Percentiles rank a stretch among this genome's conserved stretches.
Evolutionary conservation across 2,113 vertebrate genomes (phyloP).

Genomic region (Morone chrysops): DNA sequence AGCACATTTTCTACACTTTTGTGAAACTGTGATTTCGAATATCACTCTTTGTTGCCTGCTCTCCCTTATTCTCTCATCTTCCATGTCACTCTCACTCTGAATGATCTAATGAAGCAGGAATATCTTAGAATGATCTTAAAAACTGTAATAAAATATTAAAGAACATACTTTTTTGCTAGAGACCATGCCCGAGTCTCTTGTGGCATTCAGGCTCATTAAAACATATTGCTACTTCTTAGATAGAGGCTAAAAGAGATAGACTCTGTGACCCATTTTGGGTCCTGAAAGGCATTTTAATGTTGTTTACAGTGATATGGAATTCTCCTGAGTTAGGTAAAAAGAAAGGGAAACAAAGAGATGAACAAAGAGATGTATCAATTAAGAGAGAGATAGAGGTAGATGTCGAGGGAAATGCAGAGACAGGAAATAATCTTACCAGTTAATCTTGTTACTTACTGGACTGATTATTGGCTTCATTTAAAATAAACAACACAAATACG

Average conservation of each 20-base stretch:
- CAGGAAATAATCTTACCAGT: not conserved
- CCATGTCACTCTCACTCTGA: constrained; percentile 36
- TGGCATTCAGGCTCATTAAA: constrained; percentile 74
- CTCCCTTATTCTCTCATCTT: constrained; percentile 30
- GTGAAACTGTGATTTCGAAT: constrained; percentile 15
- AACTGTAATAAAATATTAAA: constrained; percentile 71
- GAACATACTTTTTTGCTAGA: constrained; percentile 37
- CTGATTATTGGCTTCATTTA: constrained; percentile 15
- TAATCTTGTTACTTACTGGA: constrained; percentile 11
- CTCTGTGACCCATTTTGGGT: constrained; percentile 58
- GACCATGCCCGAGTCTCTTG: constrained; percentile 46
- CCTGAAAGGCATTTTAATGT: constrained; percentile 55
- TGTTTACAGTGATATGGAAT: constrained; percentile 54
- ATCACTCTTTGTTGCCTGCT: constrained; percentile 8
- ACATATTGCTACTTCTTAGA: constrained; percentile 55
- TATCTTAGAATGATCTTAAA: constrained; percentile 66
- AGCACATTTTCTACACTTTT: constrained; percentile 19
- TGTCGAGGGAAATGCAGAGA: not conserved
- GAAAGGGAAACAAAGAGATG: constrained; percentile 15
- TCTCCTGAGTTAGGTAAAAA: constrained; percentile 6
- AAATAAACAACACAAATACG: constrained; percentile 22
- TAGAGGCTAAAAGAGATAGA: constrained; percentile 37
- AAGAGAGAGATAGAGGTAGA: not conserved
- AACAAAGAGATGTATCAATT: constrained; percentile 17
- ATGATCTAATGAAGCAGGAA: constrained; percentile 57